Base-by-base conservation (phyloP, 2,888 invertebrate species). In the Pollenia angustigena region DNA sequence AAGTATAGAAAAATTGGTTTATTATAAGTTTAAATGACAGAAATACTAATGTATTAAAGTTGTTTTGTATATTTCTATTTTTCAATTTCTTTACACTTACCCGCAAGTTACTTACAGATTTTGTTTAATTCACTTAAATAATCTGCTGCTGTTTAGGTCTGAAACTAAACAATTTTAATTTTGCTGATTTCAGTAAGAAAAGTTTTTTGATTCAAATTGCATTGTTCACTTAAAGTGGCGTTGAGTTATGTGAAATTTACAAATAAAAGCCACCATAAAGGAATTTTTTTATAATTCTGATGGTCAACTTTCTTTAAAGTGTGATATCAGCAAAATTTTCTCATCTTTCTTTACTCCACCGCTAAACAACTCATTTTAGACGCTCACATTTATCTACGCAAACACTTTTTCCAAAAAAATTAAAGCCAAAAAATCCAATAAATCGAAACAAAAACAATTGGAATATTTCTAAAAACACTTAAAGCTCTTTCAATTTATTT, bases 271-370 rank as follows among this genome's bases (percentile, higher is more conserved):
- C 10, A 32, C 50, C 62, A 40, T 54, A 71, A 68, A 58, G 79
- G 74, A 82, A 82, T 78, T 76, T 71, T 71, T 10, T 56, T 66
- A 7, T 14, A 58, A 12, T 52, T 11, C 46, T 50, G 9, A 46
- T 82, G 76, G 74, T 74, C 68, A 81, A 87, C 50, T 78, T 74
- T 87, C 72, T 72, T 76, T 68, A n/a, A 42, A 68, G 50, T 85
- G 83, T 83, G 76, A 66, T 84, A 86, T 80, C 82, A 83, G 76
- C 72, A 72, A 81, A 79, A 62, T 66, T 60, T 50, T 76, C 23
- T 50, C 44, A 23, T 50, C 42, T 74, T 23, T 50, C 42, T 74
- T 23, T 44, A 71, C 66, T 52, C 48, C 68, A 62, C 64, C 60
- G 9, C 60, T 68, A 46, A 58, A 68, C 16, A 48, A 54, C 42